phyloP scores from a whole-genome alignment of 2,113 vertebrate genomes.

The Anhinga rufa region DNA sequence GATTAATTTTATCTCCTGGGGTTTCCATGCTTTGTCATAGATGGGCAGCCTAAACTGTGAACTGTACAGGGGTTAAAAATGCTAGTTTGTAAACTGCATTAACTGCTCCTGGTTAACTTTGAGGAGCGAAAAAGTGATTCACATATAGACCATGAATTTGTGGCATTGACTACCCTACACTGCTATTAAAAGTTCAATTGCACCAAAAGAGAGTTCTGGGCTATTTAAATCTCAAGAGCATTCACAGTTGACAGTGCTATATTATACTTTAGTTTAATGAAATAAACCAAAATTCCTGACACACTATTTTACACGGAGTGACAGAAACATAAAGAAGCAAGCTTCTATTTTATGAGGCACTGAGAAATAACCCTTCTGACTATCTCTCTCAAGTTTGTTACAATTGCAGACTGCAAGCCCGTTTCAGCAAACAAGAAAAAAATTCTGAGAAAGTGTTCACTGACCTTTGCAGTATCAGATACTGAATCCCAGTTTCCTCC shows the following conservation, averaged over 20 bases:
- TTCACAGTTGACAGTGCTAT: neutral
- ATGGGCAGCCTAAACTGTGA: neutral
- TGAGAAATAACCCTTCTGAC: neutral
- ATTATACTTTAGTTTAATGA: neutral
- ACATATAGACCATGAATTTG: neutral
- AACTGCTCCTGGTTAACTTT: neutral
- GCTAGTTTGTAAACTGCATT: neutral
- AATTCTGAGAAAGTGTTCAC: neutral
- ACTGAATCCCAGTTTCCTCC: conserved; percentile 95
- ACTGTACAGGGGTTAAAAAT: neutral
- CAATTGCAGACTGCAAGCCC: neutral
- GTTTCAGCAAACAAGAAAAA: accelerated
- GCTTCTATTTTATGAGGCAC: neutral
- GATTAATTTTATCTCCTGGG: neutral
- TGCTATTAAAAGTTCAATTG: neutral
- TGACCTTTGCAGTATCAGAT: conserved; percentile 89
- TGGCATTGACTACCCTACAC: neutral
- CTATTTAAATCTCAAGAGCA: neutral
- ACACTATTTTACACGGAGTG: neutral
- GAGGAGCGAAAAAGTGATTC: neutral
- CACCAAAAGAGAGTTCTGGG: neutral
- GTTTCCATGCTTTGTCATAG: neutral
- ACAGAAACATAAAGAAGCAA: neutral
- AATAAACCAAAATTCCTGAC: neutral
- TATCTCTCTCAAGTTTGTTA: neutral